A percentile compares a stretch with the other conserved stretches of the same genome.
phyloP scores from a whole-genome alignment of 2,113 vertebrate species.

The Fregetta grallaria region DNA sequence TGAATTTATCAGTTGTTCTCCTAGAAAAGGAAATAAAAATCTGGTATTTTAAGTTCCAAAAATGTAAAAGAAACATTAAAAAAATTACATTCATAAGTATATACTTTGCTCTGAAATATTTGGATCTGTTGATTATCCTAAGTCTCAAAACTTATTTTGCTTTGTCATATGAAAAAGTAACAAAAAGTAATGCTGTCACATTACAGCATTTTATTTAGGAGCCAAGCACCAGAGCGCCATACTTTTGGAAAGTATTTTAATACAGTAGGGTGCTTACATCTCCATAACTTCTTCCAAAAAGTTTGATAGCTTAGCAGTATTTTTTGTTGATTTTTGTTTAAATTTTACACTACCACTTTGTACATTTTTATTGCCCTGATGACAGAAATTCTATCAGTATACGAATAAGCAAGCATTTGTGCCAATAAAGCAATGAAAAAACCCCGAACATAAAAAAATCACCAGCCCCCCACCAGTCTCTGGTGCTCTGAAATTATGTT shows the following conservation, averaged over 20 bases:
- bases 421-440: background rate
- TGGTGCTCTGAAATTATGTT: background rate
- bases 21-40: background rate
- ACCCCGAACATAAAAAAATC: background rate
- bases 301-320: background rate
- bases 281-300: background rate
- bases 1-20: background rate
- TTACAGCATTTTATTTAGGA: background rate
- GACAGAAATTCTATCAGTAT: background rate
- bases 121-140: background rate
- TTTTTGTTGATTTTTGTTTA: background rate
- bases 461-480: background rate
- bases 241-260: background rate
- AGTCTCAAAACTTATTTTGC: background rate
- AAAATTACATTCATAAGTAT: background rate
- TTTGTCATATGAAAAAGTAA: background rate
- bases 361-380: background rate
- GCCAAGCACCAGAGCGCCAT: background rate
- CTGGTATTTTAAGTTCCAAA: background rate
- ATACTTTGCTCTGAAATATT: background rate
- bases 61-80: background rate
- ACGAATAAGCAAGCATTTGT: background rate
- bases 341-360: background rate
- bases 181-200: background rate
- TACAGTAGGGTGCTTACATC: background rate